These are phyloP conservation scores for Stegophylla sp. DNA, from an alignment of 2,888 invertebrate genomes.

Conservation along the genomic window DNA sequence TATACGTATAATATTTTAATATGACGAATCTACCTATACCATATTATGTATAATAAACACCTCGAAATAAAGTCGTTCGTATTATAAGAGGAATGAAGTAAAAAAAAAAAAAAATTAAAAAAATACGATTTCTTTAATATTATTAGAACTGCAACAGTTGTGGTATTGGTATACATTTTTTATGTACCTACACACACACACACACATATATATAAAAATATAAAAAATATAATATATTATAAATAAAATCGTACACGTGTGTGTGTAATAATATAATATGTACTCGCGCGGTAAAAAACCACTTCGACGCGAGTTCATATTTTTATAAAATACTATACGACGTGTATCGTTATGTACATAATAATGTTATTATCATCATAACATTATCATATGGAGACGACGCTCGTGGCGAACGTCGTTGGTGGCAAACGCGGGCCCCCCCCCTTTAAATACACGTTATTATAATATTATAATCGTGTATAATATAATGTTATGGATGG, in stretches of 20 bases:
- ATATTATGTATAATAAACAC: neutral
- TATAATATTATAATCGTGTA: no score
- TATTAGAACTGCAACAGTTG: no score
- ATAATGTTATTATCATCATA: no score
- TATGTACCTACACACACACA: no score
- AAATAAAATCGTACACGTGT: no score
- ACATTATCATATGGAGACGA: neutral
- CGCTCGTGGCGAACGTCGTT: slow-evolving; percentile 54
- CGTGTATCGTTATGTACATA: no score
- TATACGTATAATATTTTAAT: no score
- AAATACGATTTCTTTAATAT: slow-evolving; percentile 22
- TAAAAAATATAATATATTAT: neutral
- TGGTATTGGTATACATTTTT: no score
- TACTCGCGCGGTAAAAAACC: neutral
- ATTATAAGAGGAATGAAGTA: no score
- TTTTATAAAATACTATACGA: no score
- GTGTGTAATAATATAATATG: neutral
- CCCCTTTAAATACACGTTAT: slow-evolving; percentile 28
- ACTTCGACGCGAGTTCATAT: neutral
- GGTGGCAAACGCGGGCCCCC: slow-evolving; percentile 32
- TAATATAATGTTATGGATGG: no score
- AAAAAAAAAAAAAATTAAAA: neutral
- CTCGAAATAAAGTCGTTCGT: neutral
- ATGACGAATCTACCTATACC: no score
- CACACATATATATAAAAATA: neutral